phyloP scores from a whole-genome alignment of 2,888 invertebrate species.

The Yponomeuta sedellus region DNA sequence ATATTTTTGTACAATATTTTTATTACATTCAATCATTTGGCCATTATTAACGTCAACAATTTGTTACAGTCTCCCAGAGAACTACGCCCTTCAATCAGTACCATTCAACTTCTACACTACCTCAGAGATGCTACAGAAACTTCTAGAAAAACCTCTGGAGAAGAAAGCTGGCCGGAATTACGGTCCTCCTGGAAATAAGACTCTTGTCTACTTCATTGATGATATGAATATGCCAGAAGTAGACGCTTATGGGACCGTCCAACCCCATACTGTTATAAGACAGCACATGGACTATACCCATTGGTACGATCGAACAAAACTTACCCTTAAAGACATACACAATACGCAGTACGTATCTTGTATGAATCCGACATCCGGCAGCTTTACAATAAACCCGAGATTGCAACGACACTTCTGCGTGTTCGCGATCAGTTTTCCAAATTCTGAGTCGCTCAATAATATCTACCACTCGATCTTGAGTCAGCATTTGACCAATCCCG shows the following conservation, averaged over 20 bases:
- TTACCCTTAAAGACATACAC: constrained; percentile 94
- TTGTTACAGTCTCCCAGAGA: constrained; percentile 81
- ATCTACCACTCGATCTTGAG: constrained; percentile 93
- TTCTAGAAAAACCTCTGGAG: constrained; percentile 95
- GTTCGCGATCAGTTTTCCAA: constrained; percentile 90
- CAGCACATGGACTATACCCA: constrained; percentile 97
- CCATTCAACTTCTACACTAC: constrained; percentile 98
- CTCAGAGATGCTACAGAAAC: constrained; percentile 94
- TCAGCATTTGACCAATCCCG: constrained; percentile 89
- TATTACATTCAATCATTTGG: background rate
- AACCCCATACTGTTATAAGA: constrained; percentile 95
- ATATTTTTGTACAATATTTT: constrained; percentile 21
- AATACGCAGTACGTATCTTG: constrained; percentile 98
- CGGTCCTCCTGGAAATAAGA: constrained; percentile 96
- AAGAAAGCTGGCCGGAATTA: constrained; percentile 97
- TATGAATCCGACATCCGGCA: constrained; percentile 99
- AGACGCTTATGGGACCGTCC: constrained; percentile 92
- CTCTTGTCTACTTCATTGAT: constrained; percentile 95
- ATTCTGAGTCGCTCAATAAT: constrained; percentile 86
- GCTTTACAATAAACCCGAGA: constrained; percentile 96
- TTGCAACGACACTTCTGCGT: constrained; percentile 94
- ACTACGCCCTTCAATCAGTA: constrained; percentile 92
- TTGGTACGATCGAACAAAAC: constrained; percentile 91
- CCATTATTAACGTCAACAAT: background rate
- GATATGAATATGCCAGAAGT: constrained; percentile 99